Evolutionary conservation across 1,140 invertebrate species (phyloP), one percentile per base, ranked within the genome.

Genomic region (Drosophila pseudoananassae): DNA sequence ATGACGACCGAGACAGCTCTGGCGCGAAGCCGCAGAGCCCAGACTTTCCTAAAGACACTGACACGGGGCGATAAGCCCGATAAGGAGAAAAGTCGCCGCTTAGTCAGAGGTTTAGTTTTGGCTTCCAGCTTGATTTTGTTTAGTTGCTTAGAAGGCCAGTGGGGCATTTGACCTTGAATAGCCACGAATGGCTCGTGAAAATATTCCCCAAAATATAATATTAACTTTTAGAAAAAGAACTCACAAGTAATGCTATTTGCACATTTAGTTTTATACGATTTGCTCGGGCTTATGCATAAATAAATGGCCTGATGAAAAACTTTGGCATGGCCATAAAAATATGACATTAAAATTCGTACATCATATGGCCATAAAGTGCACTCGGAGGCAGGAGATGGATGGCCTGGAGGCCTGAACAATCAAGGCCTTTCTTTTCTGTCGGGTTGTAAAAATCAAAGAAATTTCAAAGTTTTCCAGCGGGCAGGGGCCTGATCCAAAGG

Each of bases 1-100:
- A 57, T 50, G 55, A 64, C 64, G 51, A 70, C 58, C 38, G 76
- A 49, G 64, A 64, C 65, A 40, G 65, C 38, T 36, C 38, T 29
- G 15, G 58, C 56, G 15, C 33, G 52, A 12, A 29, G 17, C 15
- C 40, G 14, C 40, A 43, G 23, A 57, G 27, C 36, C 56, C 56
- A 49, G 65, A 70, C 38, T 49, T 47, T 54, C 56, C 52, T 5
- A 46, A 56, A 40, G 68, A 57, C 69, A 40, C 79, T 88, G 83
- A 79, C 83, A 63, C 68, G 49, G n/a, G 23, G 45, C 55, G 81
- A 85, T 85, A 85, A 81, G 64, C 78, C 63, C 50, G 77, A 87
- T 85, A 75, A 81, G 78, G 36, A 52, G 64, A 12, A 36, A 36
- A 38, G 27, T 25, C 25, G 56, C 40, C 40, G 33, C 55, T 69